phyloP scores from a whole-genome alignment of 1,140 invertebrate genomes.

The Pseudomyrmex dendroicus region DNA sequence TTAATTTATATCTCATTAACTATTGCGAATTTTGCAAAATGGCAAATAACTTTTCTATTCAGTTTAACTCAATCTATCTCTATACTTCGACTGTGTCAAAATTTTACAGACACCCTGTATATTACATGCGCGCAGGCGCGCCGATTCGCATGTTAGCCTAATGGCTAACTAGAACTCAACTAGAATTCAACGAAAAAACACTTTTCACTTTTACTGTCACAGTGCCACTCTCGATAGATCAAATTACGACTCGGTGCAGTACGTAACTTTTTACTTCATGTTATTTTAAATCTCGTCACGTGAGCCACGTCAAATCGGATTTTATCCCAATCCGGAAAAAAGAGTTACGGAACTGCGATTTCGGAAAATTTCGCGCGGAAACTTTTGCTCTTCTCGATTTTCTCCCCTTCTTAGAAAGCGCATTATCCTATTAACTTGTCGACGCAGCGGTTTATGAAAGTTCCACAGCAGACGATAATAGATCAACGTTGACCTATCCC shows the following conservation, averaged over 20 bases:
- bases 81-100: too few species aligned
- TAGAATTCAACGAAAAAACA: conserved; percentile 5
- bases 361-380: neutral
- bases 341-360: neutral
- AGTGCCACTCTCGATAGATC: neutral
- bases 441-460: neutral
- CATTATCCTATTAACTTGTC: neutral
- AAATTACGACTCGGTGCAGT: neutral
- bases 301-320: neutral
- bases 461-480: conserved; percentile 6
- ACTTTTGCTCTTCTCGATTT: neutral
- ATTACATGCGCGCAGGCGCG: too few species aligned
- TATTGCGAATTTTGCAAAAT: too few species aligned
- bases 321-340: neutral
- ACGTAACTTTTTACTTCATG: neutral
- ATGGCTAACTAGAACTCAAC: too few species aligned
- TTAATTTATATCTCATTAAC: too few species aligned
- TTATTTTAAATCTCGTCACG: conserved; percentile 2
- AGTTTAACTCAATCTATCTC: too few species aligned
- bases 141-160: too few species aligned
- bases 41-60: too few species aligned
- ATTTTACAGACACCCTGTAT: too few species aligned
- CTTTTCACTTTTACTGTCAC: conserved; percentile 37
- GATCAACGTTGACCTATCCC: conserved; percentile 10
- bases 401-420: neutral